Evolutionary conservation across 2,797 vertebrate genomes (phyloP).

Genomic region (Enteromius fasciolatus): DNA sequence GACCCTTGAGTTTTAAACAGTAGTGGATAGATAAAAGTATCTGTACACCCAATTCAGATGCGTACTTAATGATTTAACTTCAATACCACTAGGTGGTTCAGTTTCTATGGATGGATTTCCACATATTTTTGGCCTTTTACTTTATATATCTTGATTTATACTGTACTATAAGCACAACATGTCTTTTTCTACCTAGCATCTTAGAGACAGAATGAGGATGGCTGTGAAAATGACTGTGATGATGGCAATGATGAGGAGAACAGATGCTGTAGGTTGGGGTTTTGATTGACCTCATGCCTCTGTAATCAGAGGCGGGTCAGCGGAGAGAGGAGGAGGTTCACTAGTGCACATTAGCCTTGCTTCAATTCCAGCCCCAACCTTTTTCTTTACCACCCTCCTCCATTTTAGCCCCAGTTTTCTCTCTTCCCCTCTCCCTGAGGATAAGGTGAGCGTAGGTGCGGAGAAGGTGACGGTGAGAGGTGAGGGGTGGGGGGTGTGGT

Average conservation of each 20-base stretch:
- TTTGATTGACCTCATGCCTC: slow-evolving; percentile 12
- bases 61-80: not conserved
- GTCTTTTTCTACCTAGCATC: not conserved
- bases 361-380: not conserved
- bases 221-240: slow-evolving; percentile 10
- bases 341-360: slow-evolving; percentile 2
- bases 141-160: not conserved
- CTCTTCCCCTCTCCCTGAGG: slow-evolving; percentile 41
- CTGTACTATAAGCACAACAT: not conserved
- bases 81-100: not conserved
- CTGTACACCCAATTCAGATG: not conserved
- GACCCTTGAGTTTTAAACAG: not conserved
- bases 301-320: not conserved
- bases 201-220: not conserved
- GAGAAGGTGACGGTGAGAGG: not conserved
- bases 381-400: slow-evolving; percentile 13
- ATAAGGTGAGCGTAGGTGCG: not conserved
- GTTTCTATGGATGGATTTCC: not conserved
- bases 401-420: slow-evolving; percentile 1
- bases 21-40: not conserved
- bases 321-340: slow-evolving; percentile 41
- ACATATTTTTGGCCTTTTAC: slow-evolving; percentile 1
- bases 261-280: slow-evolving; percentile 8
- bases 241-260: slow-evolving; percentile 16
- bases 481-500: not conserved